Evolutionary conservation across 1,140 invertebrate species (phyloP), one percentile per base, ranked within the genome.

Genomic region (Cherax quadricarinatus): DNA sequence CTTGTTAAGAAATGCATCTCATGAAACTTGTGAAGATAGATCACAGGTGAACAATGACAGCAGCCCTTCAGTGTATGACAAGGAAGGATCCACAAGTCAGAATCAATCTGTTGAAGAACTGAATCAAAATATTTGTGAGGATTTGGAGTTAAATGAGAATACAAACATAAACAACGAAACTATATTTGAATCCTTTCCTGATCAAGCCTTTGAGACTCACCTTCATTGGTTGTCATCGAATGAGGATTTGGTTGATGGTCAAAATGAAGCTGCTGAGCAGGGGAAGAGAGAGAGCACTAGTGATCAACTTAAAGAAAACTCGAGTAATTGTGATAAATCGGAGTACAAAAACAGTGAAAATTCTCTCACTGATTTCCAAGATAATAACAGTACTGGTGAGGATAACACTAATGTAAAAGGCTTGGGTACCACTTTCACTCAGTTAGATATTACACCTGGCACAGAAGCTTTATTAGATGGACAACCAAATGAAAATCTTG

Each of bases 111-210:
- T 4, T 84, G 53, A 9, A 60, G 82, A 21, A n/a, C 30, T 84
- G 24, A 30, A 84, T 60, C 24, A 57, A 60, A 57, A 18, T n/a
- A 12, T 88, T 16, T 87, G 66, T 87, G 73, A 78, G 24, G 14
- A 9, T 87, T 60, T 75, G n/a, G 70, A 73, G 24, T 16, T 53
- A 2, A 12, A 57, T n/a, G 24, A 60, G 9, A 84, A 53, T 5
- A 30, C 12, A 12, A 10, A 81, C 75, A 53, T n/a, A 84, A 62
- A 80, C 21, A 53, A 92, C 60, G 75, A 93, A 12, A 86, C 85
- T 10, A 12, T 94, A 41, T 92, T 86, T 21, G 93, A 93, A 73
- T 93, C 93, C 12, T 93, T 93, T 24, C 85, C 91, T 48, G 92
- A 93, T 7, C 21, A 62, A n/a, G 93, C 89, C n/a, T 93, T 93